Evolutionary conservation across 2,113 vertebrate species (phyloP).

Genomic region (Sphyrna mokarran): DNA sequence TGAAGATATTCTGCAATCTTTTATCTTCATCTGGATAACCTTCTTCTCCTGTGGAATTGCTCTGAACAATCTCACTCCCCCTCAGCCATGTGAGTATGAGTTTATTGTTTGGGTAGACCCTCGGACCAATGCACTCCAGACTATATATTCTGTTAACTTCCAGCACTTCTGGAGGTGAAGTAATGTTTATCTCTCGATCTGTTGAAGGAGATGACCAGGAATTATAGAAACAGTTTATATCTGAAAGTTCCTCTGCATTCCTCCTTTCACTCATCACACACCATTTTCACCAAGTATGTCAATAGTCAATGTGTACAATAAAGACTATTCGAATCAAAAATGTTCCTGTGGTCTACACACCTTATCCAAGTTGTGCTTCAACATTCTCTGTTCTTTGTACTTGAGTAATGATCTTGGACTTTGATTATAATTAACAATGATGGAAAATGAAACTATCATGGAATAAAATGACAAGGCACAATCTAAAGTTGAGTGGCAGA

Average conservation of each 20-base stretch:
- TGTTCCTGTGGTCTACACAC: neutral
- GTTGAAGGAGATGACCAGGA: neutral
- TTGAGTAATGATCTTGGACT: neutral
- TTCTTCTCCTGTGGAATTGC: neutral
- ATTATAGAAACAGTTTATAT: neutral
- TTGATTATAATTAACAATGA: neutral
- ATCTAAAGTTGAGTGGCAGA: no score
- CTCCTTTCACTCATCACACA: neutral
- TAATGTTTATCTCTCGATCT: slow-evolving; percentile 22
- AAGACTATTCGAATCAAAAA: neutral
- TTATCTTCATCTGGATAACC: neutral
- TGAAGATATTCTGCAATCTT: neutral
- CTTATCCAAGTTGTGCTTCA: neutral
- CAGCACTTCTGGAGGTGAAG: neutral
- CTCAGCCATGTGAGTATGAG: slow-evolving; percentile 23
- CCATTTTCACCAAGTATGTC: neutral
- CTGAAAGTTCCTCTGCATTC: neutral
- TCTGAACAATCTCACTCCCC: neutral
- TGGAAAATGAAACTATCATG: neutral
- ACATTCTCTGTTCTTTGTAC: neutral
- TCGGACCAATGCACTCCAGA: slow-evolving; percentile 11
- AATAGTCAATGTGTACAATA: neutral
- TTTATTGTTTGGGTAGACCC: slow-evolving; percentile 10
- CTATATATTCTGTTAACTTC: neutral
- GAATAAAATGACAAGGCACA: neutral